Evolutionary conservation across 2,113 vertebrate species (phyloP).

Genomic region (Paramormyrops kingsleyae): DNA sequence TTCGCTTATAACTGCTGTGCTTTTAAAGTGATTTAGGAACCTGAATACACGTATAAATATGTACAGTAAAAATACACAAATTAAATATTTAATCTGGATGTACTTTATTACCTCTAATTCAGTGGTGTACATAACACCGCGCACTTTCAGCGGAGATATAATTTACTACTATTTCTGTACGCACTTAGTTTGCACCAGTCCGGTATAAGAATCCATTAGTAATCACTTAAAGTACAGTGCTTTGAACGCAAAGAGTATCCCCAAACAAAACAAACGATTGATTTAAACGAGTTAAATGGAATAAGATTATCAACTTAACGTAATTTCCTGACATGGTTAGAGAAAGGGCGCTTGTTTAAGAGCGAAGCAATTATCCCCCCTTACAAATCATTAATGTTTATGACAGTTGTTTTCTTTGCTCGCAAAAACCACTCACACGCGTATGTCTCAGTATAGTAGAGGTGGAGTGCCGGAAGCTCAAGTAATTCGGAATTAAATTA

Average conservation of each 20-base stretch:
- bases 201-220: constrained; percentile 16
- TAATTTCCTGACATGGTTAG: constrained; percentile 65
- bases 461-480: background rate
- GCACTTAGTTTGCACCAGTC: background rate
- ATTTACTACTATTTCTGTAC: background rate
- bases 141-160: background rate
- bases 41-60: background rate
- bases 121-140: background rate
- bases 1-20: background rate
- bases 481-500: constrained; percentile 1
- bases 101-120: background rate
- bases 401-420: constrained; percentile 45
- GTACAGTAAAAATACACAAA: background rate
- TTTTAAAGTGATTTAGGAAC: background rate
- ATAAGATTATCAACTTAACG: constrained; percentile 69
- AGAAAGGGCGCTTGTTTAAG: constrained; percentile 65
- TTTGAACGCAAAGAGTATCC: constrained; percentile 25
- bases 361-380: constrained; percentile 47
- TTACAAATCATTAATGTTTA: constrained; percentile 52
- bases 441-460: constrained; percentile 30
- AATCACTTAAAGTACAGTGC: constrained; percentile 21
- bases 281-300: constrained; percentile 67
- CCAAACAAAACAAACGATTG: constrained; percentile 64
- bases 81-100: background rate
- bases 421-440: constrained; percentile 46